phyloP scores from a whole-genome alignment of 2,888 invertebrate genomes.

The Ashinkailepas kermadecensis region DNA sequence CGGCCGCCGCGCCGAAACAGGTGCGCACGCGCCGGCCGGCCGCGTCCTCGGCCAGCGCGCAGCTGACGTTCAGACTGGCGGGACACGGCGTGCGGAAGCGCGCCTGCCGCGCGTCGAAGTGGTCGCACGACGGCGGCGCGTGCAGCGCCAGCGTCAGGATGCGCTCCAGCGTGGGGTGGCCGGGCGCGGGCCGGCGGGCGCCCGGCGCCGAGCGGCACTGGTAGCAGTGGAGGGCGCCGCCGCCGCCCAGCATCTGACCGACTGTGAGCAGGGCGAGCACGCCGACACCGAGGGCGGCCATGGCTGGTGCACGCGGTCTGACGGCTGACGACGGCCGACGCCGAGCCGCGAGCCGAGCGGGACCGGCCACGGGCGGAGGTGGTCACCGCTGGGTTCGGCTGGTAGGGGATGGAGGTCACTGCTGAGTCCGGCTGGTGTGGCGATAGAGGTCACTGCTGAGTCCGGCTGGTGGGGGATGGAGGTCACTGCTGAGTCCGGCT shows the following conservation, averaged over 20 bases:
- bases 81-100: neutral
- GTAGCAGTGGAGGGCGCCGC: neutral
- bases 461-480: too few species aligned
- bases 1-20: slow-evolving; percentile 22
- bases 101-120: neutral
- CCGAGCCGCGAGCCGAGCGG: neutral
- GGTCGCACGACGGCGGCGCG: neutral
- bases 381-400: neutral
- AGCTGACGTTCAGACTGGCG: neutral
- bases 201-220: neutral
- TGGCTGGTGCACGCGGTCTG: neutral
- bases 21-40: slow-evolving; percentile 7
- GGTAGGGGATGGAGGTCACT: too few species aligned
- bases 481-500: too few species aligned
- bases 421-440: too few species aligned
- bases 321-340: neutral
- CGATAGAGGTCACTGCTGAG: too few species aligned
- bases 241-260: neutral
- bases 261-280: neutral
- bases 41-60: neutral
- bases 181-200: neutral
- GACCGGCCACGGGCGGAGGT: neutral
- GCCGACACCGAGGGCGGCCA: too few species aligned
- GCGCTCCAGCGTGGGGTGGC: neutral
- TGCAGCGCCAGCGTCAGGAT: slow-evolving; percentile 9